These are phyloP conservation scores for Acromyrmex charruanus DNA, from an alignment of 1,140 invertebrate species.

Conservation along the genomic window DNA sequence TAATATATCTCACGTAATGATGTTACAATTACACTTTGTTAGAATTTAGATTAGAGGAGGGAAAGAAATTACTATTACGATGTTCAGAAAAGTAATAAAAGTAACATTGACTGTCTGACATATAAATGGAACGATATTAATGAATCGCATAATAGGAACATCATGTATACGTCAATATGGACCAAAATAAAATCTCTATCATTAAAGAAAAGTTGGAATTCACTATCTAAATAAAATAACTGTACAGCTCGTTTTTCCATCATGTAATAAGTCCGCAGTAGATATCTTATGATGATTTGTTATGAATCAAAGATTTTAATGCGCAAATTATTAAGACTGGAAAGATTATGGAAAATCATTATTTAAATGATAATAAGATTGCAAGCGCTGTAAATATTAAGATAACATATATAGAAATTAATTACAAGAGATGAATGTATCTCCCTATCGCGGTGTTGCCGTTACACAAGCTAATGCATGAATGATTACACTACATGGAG, in stretches of 20 bases:
- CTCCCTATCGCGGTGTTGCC: conserved; percentile 39
- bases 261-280: neutral
- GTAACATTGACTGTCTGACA: neutral
- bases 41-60: conserved; percentile 15
- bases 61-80: neutral
- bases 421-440: neutral
- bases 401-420: conserved; percentile 7
- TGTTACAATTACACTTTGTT: conserved; percentile 13
- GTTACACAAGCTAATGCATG: conserved; percentile 5
- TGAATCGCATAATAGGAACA: neutral
- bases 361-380: neutral
- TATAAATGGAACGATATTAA: neutral
- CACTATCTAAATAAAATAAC: conserved; percentile 17
- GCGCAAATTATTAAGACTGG: conserved; percentile 11
- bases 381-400: conserved; percentile 25
- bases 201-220: neutral
- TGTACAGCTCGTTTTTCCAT: conserved; percentile 18
- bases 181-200: conserved; percentile 45
- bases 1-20: conserved; percentile 1
- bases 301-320: neutral
- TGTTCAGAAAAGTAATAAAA: conserved; percentile 10
- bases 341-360: neutral
- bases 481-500: conserved; percentile 10
- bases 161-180: conserved; percentile 52
- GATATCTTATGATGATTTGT: conserved; percentile 13